A percentile compares a stretch with the other conserved stretches of the same genome.
Conservation (phyloP, 1,140 invertebrate species). For the Araneus ventricosus region DNA sequence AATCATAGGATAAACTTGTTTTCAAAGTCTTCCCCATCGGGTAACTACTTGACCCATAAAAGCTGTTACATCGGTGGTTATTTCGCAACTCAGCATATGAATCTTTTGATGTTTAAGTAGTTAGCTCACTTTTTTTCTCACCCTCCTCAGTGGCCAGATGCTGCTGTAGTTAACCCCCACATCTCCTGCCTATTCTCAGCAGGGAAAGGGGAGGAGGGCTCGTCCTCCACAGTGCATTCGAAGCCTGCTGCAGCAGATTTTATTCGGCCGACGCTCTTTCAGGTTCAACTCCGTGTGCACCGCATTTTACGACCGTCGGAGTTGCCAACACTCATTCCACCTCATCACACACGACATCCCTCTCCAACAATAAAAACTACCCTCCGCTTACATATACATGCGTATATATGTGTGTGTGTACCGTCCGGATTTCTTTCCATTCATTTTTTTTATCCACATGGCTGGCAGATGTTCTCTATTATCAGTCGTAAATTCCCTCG, state of each 20-base stretch:
- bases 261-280: conserved; percentile 32
- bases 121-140: not conserved
- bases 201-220: not conserved
- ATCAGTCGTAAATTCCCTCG: conserved; percentile 32
- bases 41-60: not conserved
- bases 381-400: conserved; percentile 7
- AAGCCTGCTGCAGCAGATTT: not conserved
- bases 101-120: not conserved
- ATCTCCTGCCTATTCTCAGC: conserved; percentile 1
- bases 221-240: not conserved
- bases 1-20: not conserved
- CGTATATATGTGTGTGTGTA: not conserved
- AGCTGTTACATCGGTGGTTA: not conserved
- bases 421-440: conserved; percentile 26
- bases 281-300: not conserved
- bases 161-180: not conserved
- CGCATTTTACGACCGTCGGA: conserved; percentile 47
- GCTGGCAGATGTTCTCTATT: conserved; percentile 38
- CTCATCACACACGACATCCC: conserved; percentile 41
- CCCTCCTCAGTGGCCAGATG: not conserved
- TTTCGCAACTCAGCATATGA: not conserved
- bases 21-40: not conserved
- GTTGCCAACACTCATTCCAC: conserved; percentile 51
- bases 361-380: conserved; percentile 41
- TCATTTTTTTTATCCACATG: conserved; percentile 3